A percentile compares a stretch with the other conserved stretches of the same genome.
Evolutionary conservation across 2,797 vertebrate species (phyloP).

Genomic region (Schizopygopsis malacanthus): DNA sequence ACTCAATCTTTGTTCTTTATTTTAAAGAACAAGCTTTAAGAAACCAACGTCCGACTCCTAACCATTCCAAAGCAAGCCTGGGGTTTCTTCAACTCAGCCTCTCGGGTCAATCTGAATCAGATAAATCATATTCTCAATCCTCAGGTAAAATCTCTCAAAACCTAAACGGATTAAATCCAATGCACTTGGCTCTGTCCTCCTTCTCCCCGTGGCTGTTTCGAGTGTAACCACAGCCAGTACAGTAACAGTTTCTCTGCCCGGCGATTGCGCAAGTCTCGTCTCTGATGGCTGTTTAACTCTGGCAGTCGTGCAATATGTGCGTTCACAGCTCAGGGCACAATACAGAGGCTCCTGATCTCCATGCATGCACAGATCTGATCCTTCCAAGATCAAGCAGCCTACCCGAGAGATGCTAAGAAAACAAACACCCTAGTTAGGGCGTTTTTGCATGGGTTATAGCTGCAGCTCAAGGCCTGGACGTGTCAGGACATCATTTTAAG

Average conservation of each 20-base stretch:
- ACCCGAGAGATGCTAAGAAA: neutral
- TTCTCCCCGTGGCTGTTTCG: constrained; percentile 5
- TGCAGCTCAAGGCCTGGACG: neutral
- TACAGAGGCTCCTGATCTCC: neutral
- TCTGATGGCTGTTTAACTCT: constrained; percentile 23
- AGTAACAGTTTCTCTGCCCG: constrained; percentile 28
- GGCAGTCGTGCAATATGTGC: neutral
- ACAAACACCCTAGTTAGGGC: neutral
- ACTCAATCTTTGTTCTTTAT: neutral
- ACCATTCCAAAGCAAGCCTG: neutral
- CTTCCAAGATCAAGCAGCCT: neutral
- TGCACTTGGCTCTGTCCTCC: neutral
- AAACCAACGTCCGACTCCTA: neutral
- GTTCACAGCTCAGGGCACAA: constrained; percentile 4
- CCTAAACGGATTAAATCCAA: neutral
- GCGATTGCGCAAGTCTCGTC: constrained; percentile 25
- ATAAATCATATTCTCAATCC: neutral
- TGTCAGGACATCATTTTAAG: neutral
- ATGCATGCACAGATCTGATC: neutral
- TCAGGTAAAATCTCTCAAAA: constrained; percentile 13
- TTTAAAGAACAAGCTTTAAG: neutral
- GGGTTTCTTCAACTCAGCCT: constrained; percentile 15
- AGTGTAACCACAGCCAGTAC: neutral
- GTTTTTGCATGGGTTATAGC: neutral
- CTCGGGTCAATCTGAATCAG: constrained; percentile 16